Evolutionary conservation across 1,140 invertebrate genomes (phyloP), one percentile per base, ranked within the genome.

Genomic region (Atta colombica): DNA sequence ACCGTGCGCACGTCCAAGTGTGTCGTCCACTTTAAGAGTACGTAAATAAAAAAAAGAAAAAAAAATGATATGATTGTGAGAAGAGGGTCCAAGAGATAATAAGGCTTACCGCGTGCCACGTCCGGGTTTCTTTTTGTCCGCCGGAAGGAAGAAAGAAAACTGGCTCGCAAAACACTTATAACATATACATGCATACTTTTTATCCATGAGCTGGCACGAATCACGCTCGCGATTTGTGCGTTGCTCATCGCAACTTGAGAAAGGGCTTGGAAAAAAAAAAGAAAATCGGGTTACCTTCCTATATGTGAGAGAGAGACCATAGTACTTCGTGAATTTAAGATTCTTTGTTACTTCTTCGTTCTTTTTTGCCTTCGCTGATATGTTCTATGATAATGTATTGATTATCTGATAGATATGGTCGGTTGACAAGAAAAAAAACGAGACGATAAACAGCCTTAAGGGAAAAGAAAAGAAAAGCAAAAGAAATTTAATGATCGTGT

Each of bases 1-100:
- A 92, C 88, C 90, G 87, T 85, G 88, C 90, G 89, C 89, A 92
- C 91, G 92, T 93, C 92, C 92, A 92, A 91, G 86, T 88, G 92
- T 92, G 90, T 93, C 91, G 91, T 93, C 92, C 91, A 93, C 60
- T 89, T 91, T 88, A 90, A 90, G 69, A 89, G 28, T 87, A 87
- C 65, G 69, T 88, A 88, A 78, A 80, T 86, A 78, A 85, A 85
- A 91, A 78, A 58, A 81, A 78, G 69, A 75, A 75, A 60, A 77
- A 81, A 87, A 88, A 78, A 84, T 25, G 74, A 75, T 86, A 63
- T 35, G 88, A 84, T 81, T 85, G 85, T 65, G 86, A 91, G 88
- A 91, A 91, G 90, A 91, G 92, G 92, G 91, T 92, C 91, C 91
- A 92, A 92, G 84, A 88, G 74, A 58, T 85, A 88, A 77, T 71